Evolutionary conservation across 2,888 invertebrate genomes (phyloP), one percentile per base, ranked within the genome.

Genomic region (Auanema freiburgensis): DNA sequence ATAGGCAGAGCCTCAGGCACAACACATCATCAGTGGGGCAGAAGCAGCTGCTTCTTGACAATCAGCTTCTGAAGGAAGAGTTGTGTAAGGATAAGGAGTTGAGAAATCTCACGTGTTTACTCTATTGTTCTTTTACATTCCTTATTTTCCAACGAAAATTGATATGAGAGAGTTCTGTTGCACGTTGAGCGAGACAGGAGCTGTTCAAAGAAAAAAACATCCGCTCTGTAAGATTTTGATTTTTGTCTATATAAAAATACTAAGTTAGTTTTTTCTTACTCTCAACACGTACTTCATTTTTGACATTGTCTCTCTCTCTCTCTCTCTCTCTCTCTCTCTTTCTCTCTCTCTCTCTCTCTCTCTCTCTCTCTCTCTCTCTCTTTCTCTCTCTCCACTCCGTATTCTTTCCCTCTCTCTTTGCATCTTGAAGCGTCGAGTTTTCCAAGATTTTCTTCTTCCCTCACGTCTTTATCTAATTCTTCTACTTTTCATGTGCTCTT

Each of bases 281-380:
- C 57, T 59, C 55, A 64, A 57, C 57, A 65, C 60, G 65, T 65
- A 60, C 59, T 60, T 65, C 65, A 64, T 59, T 58, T 59, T 63
- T 58, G 52, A 51, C 46, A 53, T 53, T 46, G 50, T 46, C 46
- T 3, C 8, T 60, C 21, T 59, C 56, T 65, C 59, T 59, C 65
- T 59, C 61, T 56, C 57, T 65, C 59, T 65, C 61, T 56, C 56
- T 59, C 61, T 65, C 59, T 65, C 61, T 65, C 58, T 59, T 56
- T 57, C 55, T 53, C 61, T 12, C 24, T 44, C 50, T 23, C 42
- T 16, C 55, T 24, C 54, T 21, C 16, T 12, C 12, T 16, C 54
- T 54, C 14, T 18, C 58, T 50, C 14, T 46, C 46, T 3, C 8
- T 60, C 21, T 59, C 56, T 65, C 59, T 59, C 65, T 59, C 61